Percentiles rank a stretch among this genome's conserved stretches.
Evolutionary conservation across 2,113 vertebrate genomes (phyloP).

Genomic region (Salminus brasiliensis): DNA sequence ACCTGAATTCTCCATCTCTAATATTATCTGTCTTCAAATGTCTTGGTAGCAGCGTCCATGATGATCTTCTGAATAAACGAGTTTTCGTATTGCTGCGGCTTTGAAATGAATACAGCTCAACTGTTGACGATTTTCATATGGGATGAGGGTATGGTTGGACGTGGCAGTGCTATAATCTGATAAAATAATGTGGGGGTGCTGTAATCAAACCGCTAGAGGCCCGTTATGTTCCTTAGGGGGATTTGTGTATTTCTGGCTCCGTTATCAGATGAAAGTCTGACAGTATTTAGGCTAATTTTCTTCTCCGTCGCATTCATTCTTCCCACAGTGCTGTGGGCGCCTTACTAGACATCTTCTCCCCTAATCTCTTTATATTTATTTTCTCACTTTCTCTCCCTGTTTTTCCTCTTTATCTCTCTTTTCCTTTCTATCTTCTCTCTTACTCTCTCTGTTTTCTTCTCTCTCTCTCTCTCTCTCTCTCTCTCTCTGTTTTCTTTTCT

Average conservation of each 20-base stretch:
- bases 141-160: background rate
- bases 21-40: too few relatives aligned
- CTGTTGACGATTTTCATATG: background rate
- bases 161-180: constrained; percentile 17
- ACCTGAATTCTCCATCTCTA: too few relatives aligned
- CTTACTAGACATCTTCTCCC: background rate
- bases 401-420: background rate
- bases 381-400: background rate
- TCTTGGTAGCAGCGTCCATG: too few relatives aligned
- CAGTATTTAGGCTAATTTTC: constrained; percentile 79
- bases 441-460: background rate
- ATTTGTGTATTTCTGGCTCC: constrained; percentile 55
- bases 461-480: background rate
- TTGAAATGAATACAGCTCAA: background rate
- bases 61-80: background rate
- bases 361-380: background rate
- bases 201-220: constrained; percentile 29
- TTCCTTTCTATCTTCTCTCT: too few relatives aligned
- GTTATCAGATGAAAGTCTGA: constrained; percentile 61
- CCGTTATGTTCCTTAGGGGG: constrained; percentile 36
- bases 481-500: background rate
- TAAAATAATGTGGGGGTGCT: constrained; percentile 7
- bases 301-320: constrained; percentile 43
- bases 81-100: too few relatives aligned
- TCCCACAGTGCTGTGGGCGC: constrained; percentile 17